Conservation (phyloP, 2,797 vertebrate species). For the Potorous gilbertii region DNA sequence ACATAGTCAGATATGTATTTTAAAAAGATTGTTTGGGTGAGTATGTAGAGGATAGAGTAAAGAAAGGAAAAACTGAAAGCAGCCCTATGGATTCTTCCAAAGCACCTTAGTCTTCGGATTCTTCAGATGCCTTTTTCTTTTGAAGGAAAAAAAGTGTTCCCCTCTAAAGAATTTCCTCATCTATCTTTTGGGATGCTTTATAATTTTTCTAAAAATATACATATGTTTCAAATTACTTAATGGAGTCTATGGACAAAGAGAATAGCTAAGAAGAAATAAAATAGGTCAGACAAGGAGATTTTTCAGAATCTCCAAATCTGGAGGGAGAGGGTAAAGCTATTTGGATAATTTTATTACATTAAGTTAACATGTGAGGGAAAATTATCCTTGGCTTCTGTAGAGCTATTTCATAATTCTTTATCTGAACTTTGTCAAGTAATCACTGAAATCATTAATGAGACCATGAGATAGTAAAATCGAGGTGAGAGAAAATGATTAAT, state of each 20-base stretch:
- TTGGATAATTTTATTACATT: background rate
- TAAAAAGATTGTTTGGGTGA: background rate
- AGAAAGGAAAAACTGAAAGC: background rate
- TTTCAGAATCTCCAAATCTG: background rate
- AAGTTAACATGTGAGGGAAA: background rate
- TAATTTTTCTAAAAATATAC: slow-evolving; percentile 38
- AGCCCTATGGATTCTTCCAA: background rate
- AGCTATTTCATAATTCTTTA: slow-evolving; percentile 3
- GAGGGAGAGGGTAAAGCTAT: background rate
- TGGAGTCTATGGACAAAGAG: background rate
- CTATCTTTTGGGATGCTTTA: background rate
- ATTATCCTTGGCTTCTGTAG: background rate
- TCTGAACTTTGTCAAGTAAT: background rate
- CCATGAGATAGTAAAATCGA: background rate
- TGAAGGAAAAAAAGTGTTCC: background rate
- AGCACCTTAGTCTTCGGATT: background rate
- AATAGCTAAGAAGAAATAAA: background rate
- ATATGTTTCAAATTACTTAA: background rate
- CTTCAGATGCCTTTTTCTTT: background rate
- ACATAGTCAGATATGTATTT: background rate
- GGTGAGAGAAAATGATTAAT: slow-evolving; percentile 8
- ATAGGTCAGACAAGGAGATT: background rate
- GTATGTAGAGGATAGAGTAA: background rate
- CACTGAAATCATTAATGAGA: slow-evolving; percentile 18
- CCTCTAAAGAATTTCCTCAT: background rate